Evolutionary conservation across 2,797 vertebrate species (phyloP).

Genomic region (Chrysocyon brachyurus): DNA sequence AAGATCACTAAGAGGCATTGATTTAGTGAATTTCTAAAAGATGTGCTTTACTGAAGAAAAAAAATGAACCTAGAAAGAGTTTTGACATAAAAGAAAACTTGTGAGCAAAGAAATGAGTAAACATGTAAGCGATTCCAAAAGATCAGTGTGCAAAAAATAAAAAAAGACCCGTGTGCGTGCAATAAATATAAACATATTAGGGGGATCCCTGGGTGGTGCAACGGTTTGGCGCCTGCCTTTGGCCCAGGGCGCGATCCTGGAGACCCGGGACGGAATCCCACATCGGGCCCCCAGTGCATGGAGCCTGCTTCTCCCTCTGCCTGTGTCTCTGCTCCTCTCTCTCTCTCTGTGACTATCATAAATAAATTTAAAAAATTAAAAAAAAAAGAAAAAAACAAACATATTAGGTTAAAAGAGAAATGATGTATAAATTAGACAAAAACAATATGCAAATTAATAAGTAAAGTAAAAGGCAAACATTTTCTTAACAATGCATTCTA

Average conservation of each 20-base stretch:
- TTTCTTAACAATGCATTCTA: background rate
- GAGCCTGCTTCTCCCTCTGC: too few species aligned
- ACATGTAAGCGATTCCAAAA: background rate
- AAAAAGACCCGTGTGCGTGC: background rate
- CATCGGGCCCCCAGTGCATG: too few species aligned
- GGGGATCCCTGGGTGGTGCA: too few species aligned
- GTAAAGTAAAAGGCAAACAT: background rate
- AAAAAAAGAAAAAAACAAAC: background rate
- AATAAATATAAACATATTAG: background rate
- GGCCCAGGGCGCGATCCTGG: too few species aligned
- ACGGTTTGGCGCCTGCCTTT: too few species aligned
- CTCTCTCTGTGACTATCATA: too few species aligned
- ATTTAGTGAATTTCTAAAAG: background rate
- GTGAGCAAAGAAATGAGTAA: background rate
- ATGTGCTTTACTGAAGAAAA: background rate
- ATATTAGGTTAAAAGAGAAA: background rate
- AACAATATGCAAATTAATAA: background rate
- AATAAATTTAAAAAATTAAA: too few species aligned
- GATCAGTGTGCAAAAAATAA: background rate
- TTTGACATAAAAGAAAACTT: background rate
- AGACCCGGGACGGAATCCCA: too few species aligned
- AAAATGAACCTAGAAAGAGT: background rate
- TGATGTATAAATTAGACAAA: background rate
- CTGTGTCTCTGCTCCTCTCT: too few species aligned
- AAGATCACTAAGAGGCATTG: background rate